A percentile compares a stretch with the other conserved stretches of the same genome.
These are phyloP conservation scores for Tenthredo livida DNA, from an alignment of 2,888 invertebrate species.

Conservation along the genomic window DNA sequence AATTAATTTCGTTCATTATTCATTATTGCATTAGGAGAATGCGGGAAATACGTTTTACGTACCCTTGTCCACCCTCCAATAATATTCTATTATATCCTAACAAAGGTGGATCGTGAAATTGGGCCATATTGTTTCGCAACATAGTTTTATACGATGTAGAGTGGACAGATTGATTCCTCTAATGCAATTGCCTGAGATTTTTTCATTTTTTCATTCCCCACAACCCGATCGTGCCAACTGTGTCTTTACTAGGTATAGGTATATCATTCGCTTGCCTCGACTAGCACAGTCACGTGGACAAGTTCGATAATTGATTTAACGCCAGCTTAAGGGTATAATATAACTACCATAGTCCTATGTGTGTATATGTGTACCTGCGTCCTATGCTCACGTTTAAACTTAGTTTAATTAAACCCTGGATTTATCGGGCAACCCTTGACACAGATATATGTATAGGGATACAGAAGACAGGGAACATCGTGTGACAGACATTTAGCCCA, in stretches of 20 bases:
- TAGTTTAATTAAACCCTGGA: conserved; percentile 76
- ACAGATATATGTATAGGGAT: conserved; percentile 44
- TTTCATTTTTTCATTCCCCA: conserved; percentile 32
- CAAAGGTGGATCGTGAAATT: conserved; percentile 19
- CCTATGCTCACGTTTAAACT: conserved; percentile 72
- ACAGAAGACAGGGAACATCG: conserved; percentile 38
- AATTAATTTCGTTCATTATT: conserved; percentile 1
- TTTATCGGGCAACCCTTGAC: conserved; percentile 70
- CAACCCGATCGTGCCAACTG: not conserved
- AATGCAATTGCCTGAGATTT: conserved; percentile 46
- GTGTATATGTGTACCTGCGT: conserved; percentile 55
- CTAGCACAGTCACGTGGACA: conserved; percentile 55
- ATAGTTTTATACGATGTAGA: conserved; percentile 4
- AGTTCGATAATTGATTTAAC: conserved; percentile 76
- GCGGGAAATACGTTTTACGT: not conserved
- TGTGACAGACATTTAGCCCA: conserved; percentile 37
- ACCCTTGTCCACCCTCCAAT: not conserved
- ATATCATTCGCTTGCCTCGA: conserved; percentile 3
- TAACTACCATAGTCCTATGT: conserved; percentile 54
- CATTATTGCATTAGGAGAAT: not conserved
- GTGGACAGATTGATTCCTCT: conserved; percentile 36
- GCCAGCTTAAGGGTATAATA: conserved; percentile 71
- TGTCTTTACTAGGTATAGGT: not conserved
- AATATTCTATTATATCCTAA: conserved; percentile 18
- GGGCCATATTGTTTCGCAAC: conserved; percentile 33